These are phyloP conservation scores for Petrosia ficiformis DNA, from an alignment of 37 sponge, comb jelly and placozoan genomes.

Conservation along the genomic window DNA sequence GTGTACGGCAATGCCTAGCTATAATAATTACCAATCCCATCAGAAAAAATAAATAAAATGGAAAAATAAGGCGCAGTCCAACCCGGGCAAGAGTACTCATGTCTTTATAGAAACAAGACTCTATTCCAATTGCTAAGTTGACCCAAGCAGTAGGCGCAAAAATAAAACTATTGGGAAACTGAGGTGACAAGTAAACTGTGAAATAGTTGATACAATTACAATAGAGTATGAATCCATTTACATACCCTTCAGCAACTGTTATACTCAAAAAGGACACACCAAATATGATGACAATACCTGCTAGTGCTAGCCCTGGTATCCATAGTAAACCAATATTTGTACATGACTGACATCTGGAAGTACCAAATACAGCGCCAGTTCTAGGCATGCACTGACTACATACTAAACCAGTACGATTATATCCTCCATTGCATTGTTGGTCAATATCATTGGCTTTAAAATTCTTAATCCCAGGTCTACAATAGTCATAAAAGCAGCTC, in stretches of 20 bases:
- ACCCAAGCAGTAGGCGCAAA: not conserved
- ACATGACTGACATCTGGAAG: conserved; percentile 11
- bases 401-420: conserved; percentile 11
- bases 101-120: conserved; percentile 26
- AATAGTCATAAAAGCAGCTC: conserved; percentile 5
- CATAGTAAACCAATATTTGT: not conserved
- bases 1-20: not conserved
- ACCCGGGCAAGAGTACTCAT: conserved; percentile 11
- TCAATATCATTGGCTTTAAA: conserved; percentile 10
- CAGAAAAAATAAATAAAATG: conserved; percentile 29
- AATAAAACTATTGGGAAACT: too few relatives aligned
- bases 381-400: conserved; percentile 17
- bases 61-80: conserved; percentile 23
- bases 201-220: conserved; percentile 20
- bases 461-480: not conserved
- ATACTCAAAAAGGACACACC: not conserved
- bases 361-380: conserved; percentile 16
- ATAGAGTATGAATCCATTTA: conserved; percentile 33
- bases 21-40: not conserved
- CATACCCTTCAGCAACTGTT: conserved; percentile 22
- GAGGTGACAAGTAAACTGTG: not conserved
- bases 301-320: conserved; percentile 5
- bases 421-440: conserved; percentile 4
- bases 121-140: conserved; percentile 22
- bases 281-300: conserved; percentile 7